A percentile compares a stretch with the other conserved stretches of the same genome.
These are phyloP conservation scores for Nematolebias whitei DNA, from an alignment of 2,113 vertebrate species.

Conservation along the genomic window DNA sequence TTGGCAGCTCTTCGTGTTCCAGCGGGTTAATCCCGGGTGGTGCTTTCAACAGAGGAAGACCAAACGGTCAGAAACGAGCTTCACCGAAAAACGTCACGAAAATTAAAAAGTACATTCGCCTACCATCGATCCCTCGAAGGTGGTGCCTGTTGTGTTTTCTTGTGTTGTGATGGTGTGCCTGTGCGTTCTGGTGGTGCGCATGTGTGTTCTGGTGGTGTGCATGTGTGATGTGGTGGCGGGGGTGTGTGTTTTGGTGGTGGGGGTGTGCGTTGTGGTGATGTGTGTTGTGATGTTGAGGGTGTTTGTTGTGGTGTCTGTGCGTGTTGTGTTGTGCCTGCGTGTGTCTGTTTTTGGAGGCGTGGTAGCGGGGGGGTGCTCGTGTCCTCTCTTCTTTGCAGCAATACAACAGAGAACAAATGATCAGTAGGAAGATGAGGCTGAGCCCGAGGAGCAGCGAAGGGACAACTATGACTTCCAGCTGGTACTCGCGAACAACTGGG, in stretches of 20 bases:
- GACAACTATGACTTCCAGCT: conserved; percentile 75
- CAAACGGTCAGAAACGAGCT: background rate
- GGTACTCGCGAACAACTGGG: conserved; percentile 49
- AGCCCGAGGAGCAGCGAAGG: conserved; percentile 63
- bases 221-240: background rate
- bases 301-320: conserved; percentile 5
- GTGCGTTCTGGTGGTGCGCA: background rate
- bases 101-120: background rate
- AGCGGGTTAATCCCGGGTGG: conserved; percentile 77
- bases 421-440: conserved; percentile 41
- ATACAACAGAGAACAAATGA: conserved; percentile 37
- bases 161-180: conserved; percentile 3
- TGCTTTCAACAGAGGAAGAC: conserved; percentile 44
- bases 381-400: background rate
- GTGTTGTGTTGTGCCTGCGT: conserved; percentile 14
- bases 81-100: background rate
- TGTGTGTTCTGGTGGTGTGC: background rate
- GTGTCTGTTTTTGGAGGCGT: conserved; percentile 10
- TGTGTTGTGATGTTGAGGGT: background rate
- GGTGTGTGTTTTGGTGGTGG: background rate
- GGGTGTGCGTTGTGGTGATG: conserved; percentile 1
- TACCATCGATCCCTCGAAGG: conserved; percentile 78
- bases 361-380: background rate
- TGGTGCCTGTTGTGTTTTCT: conserved; percentile 24
- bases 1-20: conserved; percentile 74